Evolutionary conservation across 1,140 invertebrate genomes (phyloP), one percentile per base, ranked within the genome.

Genomic region (Pogonomyrmex californicus): DNA sequence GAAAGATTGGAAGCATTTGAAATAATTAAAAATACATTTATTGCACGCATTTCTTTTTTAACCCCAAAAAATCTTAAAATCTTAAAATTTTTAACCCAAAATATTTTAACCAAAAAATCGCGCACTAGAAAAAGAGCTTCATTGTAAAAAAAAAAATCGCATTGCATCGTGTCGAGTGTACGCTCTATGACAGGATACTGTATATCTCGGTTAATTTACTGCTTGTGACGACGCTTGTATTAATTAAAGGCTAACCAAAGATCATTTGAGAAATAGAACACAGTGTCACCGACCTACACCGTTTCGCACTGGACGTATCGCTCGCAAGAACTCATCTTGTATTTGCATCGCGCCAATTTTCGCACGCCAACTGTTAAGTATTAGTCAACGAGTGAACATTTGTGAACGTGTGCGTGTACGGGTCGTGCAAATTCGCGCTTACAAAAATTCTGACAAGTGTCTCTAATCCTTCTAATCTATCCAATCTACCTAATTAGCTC

Each of bases 341-440:
- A 90, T 90, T 90, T 90, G 73, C 88, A 87, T 90, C 86, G 86
- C 81, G 79, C 73, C 79, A 90, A 90, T 90, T 90, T 90, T 90
- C 86, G 65, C 85, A 79, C 65, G 71, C 85, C 88, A 89, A 90
- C 68, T 90, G 71, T 63, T 51, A 70, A 54, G 23, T 85, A 90
- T 90, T 89, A 90, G 73, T 89, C 75, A 90, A 23, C 23, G 23
- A 23, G 23, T 23, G 23, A 23, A 23, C 23, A 23, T 23, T 23
- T 23, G 23, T 23, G 23, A 23, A 23, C 23, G 23, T 23, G 23
- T 66, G 65, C 62, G 65, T 78, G 66, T 83, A 85, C 38, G 73
- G 56, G 33, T 76, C 71, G 14, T 9, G 51, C 76, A 56, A 81
- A n/a, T 36, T 70, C 36, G 12, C 30, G 44, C 49, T 14, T 60